phyloP scores from a whole-genome alignment of 2,113 vertebrate genomes.

The Sceloporus undulatus region DNA sequence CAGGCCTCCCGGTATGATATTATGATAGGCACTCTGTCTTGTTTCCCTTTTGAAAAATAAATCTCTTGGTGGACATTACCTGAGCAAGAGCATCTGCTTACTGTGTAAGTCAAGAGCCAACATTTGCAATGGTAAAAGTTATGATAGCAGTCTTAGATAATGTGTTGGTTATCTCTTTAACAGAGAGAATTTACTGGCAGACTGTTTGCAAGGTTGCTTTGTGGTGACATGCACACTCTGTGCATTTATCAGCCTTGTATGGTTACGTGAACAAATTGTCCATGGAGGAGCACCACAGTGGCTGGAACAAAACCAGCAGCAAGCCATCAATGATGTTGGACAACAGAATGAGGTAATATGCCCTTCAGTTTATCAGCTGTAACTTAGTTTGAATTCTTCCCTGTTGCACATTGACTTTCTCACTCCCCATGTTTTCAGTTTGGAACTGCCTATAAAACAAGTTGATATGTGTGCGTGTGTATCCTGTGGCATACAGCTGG shows the following conservation, averaged over 20 bases:
- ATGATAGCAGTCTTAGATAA: not conserved
- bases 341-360: slow-evolving; percentile 87
- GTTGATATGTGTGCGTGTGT: not conserved
- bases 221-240: slow-evolving; percentile 98
- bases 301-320: slow-evolving; percentile 91
- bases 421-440: too few relatives aligned
- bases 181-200: slow-evolving; percentile 95
- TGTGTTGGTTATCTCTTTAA: slow-evolving; percentile 33
- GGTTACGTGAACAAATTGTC: slow-evolving; percentile 96
- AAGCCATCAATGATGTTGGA: slow-evolving; percentile 85
- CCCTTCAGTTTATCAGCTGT: not conserved
- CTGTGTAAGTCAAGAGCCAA: not conserved
- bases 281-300: slow-evolving; percentile 95
- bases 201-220: slow-evolving; percentile 97
- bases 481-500: not conserved
- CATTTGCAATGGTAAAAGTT: not conserved
- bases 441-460: not conserved
- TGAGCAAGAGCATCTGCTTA: not conserved
- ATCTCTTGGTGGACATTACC: not conserved
- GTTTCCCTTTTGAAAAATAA: not conserved
- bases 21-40: not conserved
- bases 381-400: slow-evolving; percentile 1
- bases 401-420: not conserved
- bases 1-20: not conserved
- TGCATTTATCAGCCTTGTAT: slow-evolving; percentile 97